Base-by-base conservation (phyloP, 2,797 vertebrate genomes). In the Botia kubotai region DNA sequence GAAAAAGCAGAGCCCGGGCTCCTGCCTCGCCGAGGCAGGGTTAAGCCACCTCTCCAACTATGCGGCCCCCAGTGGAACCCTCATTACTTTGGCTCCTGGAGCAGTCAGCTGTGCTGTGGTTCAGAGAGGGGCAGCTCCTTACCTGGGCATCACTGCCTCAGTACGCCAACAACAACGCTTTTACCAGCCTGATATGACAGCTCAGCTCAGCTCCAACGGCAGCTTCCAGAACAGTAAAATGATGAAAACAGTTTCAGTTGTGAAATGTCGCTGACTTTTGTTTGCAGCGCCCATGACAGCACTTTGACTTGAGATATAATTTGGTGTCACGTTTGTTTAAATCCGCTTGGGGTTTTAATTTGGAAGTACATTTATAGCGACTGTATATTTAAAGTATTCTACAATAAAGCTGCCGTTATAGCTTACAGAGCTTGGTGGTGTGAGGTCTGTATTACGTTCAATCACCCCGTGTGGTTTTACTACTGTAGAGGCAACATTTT, bases 21-120 rank as follows among this genome's bases (percentile, higher is more conserved):
- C 87, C 84, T 91, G 88, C 87, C 88, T 87, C 84, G 84, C 86
- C 85, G 77, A 75, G 89, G 88, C 81, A 87, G 88, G 92, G 91
- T 93, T 90, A 90, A 91, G 88, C 86, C 87, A 89, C 89, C 89
- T 91, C 87, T 91, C 90, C 90, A 91, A 90, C 91, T 90, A 90
- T 90, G 92, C 91, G 90, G 90, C 85, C 91, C 91, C 91, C 90
- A 87, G 90, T 89, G 92, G 92, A 90, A 85, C 90, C 86, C 91
- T 95, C 93, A 94, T 94, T 94, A 94, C 88, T 86, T 85, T 66
- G 88, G 85, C 88, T 90, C 90, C 90, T 75, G 87, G 86, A 87
- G 91, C 89, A 90, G 73, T 63, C 75, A 88, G 83, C 87, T 81
- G 88, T 75, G 70, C 81, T 57, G 84, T 70, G 66, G 85, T 76